Base-by-base conservation (phyloP, 1,140 invertebrate species). In the Drosophila takahashii region DNA sequence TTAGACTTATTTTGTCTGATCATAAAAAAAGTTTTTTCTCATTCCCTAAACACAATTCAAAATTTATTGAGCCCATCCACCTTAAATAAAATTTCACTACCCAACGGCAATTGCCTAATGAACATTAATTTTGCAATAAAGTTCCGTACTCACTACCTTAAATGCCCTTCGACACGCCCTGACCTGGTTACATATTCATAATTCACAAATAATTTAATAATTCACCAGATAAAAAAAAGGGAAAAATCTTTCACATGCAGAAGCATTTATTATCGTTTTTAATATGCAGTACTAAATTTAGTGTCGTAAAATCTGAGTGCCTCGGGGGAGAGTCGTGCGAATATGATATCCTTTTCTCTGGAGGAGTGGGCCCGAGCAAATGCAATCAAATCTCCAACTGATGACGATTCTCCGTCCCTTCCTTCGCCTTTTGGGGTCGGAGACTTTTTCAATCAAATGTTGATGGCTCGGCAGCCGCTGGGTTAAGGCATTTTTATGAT, bases 391-490 rank as follows among this genome's bases (percentile, higher is more conserved):
- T 56, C 80, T 70, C 60, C 79, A 85, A 70, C 64, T 79, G 79
- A 83, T 81, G 79, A 78, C 62, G 66, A 70, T 70, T 79, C 51
- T 22, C 59, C 13, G 13, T 11, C n/a, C 29, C 16, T 39, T 36
- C 36, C 18, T 59, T 65, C 37, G 41, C 26, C 47, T 42, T 47
- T 34, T 13, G 32, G 32, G 47, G n/a, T 22, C 64, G 45, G 51
- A 65, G 78, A 81, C 61, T 87, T 79, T 76, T 86, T 86, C 83
- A 86, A 86, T 86, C 83, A 86, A 86, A 79, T 66, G 66, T 86
- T 87, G 79, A 86, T 86, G 74, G 53, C 42, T 65, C 36, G 37
- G 11, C 53, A 50, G 72, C 37, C 66, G 62, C 62, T 69, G 65
- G 65, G 64, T 69, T 69, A 69, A 70, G 80, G 80, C 79, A 54